Evolutionary conservation across 2,888 invertebrate genomes (phyloP), one percentile per base, ranked within the genome.

Genomic region (Molanna angustata): DNA sequence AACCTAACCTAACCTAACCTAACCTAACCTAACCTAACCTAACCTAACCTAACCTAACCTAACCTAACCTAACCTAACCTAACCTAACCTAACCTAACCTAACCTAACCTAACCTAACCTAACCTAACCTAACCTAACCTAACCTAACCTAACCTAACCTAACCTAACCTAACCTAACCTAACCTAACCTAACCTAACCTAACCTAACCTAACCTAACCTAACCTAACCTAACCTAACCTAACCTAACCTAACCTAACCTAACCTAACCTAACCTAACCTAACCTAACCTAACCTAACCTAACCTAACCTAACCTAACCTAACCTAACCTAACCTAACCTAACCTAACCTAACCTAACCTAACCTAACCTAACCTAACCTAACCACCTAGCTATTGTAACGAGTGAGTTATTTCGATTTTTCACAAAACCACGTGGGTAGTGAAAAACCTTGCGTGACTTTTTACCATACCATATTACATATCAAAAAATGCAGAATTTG

Each of bases 41-140:
- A 58, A 56, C 57, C 60, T 56, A 58, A 58, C 56, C 60, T 57
- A 58, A 50, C 56, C 57, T 55, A 54, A 57, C 53, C 51, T 50
- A 56, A 53, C 48, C 50, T 48, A 56, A 50, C 48, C 53, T 51
- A 56, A 54, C 57, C 53, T 57, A 47, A 46, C 52, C 45, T 40
- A 53, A 37, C 48, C 46, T 39, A 48, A 40, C 45, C 50, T 41
- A 46, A 49, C 50, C 54, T 50, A 54, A 54, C 53, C 54, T 54
- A 57, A 54, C 54, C 56, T 58, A 57, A 54, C 56, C 59, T 56
- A 59, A 59, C 60, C 54, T 56, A 60, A 56, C 54, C 54, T 54
- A 54, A 54, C 50, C 22, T 43, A 43, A 43, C 43, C 21, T 54
- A 54, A 50, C 54, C 50, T 50, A 54, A 49, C 49, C 45, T 50